phyloP scores from a whole-genome alignment of 2,113 vertebrate genomes.

The Colossoma macropomum region DNA sequence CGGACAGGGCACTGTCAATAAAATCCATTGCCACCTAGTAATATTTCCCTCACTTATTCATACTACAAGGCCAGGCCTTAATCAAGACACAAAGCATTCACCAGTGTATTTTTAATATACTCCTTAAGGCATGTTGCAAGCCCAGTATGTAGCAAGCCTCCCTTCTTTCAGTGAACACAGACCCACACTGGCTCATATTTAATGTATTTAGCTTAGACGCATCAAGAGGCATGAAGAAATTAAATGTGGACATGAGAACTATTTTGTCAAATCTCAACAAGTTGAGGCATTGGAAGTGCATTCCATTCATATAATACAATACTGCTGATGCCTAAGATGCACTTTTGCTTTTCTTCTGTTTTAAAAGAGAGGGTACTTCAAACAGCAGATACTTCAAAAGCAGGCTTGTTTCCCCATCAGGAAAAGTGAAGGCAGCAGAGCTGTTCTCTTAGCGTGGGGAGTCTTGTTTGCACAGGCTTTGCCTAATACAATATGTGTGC shows the following conservation, averaged over 20 bases:
- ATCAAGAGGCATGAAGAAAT: neutral
- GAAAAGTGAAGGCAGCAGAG: neutral
- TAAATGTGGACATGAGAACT: too few species aligned
- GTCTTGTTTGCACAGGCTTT: conserved; percentile 22
- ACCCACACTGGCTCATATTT: neutral
- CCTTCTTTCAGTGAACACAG: neutral
- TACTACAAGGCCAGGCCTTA: too few species aligned
- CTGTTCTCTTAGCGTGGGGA: neutral
- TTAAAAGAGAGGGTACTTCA: neutral
- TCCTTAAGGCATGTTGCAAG: too few species aligned
- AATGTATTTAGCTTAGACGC: neutral
- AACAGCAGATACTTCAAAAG: conserved; percentile 13
- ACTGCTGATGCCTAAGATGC: neutral
- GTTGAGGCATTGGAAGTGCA: too few species aligned
- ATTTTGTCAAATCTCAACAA: neutral
- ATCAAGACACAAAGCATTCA: too few species aligned
- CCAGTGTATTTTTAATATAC: too few species aligned
- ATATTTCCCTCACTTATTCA: too few species aligned
- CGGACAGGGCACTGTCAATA: too few species aligned
- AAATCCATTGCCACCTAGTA: too few species aligned
- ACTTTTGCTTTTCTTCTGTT: neutral
- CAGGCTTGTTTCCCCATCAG: neutral
- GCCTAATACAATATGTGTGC: conserved; percentile 20
- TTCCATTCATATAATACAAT: neutral
- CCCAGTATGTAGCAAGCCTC: neutral